Evolutionary conservation across 53 echinoderm and acorn worm genomes (phyloP), one percentile per base, ranked within the genome.

Genomic region (Apostichopus leukothele): DNA sequence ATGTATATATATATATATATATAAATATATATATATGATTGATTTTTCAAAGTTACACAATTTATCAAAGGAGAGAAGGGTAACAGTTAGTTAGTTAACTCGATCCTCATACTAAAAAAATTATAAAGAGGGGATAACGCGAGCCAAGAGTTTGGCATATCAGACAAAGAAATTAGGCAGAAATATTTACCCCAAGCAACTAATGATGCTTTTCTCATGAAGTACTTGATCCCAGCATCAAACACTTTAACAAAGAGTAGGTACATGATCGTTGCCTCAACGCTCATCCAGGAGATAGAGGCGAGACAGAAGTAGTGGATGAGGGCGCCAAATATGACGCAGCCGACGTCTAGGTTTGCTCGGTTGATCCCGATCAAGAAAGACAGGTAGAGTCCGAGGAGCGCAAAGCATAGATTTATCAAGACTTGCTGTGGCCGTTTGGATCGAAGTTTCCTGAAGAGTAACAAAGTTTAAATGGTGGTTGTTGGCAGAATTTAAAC

Each of bases 251-350:
- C 77, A 76, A 76, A 76, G 25, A 76, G 77, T 5, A 76, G 77
- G 77, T 76, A 76, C 77, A 76, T 76, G 52, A 11, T 76, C 11
- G 52, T 52, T 12, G 77, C 77, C 16, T 76, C 77, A 5, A 76
- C 16, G 39, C 12, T 5, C 77, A 76, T 76, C 77, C 77, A 76
- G 16, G 77, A 26, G 6, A 76, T 50, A 16, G 94, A 87, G 18
- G 94, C 90, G 53, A 96, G 89, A 53, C 89, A 90, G 93, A 96
- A 94, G 87, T 76, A 96, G 59, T 96, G 96, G 27, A 94, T 74
- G 23, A 96, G 25, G 39, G 88, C 90, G 12, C 91, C 96, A 60
- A 94, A 90, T 26, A 90, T 71, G 85, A 86, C 90, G 73, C 96
- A 96, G 20, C 93, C 92, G 21, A 5, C 51, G 59, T 53, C 52